Evolutionary conservation across 2,113 vertebrate genomes (phyloP).

Genomic region (Pao palembangensis): DNA sequence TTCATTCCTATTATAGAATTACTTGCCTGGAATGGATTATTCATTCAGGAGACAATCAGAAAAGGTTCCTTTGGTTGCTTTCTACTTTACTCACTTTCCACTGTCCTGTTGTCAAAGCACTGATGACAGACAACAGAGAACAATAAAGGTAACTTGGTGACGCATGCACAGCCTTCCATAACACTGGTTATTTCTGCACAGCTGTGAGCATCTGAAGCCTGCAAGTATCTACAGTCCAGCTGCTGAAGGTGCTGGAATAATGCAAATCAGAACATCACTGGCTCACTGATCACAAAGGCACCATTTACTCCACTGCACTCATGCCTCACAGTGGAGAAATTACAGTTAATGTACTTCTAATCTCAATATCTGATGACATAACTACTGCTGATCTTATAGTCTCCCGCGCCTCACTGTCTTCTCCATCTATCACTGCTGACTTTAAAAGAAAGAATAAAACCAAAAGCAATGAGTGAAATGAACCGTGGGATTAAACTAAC

Average conservation of each 20-base stretch:
- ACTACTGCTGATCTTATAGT: slow-evolving; percentile 42
- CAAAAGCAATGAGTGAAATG: slow-evolving; percentile 66
- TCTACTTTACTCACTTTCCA: slow-evolving; percentile 4
- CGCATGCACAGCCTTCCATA: too few species aligned
- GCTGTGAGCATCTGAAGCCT: too few species aligned
- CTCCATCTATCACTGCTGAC: slow-evolving; percentile 63
- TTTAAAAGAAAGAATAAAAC: slow-evolving; percentile 70
- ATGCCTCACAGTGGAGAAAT: slow-evolving; percentile 42
- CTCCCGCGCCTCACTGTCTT: slow-evolving; percentile 19
- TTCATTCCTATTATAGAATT: slow-evolving; percentile 29
- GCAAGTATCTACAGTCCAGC: too few species aligned
- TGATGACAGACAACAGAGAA: slow-evolving; percentile 7
- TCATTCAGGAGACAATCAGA: slow-evolving; percentile 21
- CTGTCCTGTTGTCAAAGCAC: slow-evolving; percentile 27
- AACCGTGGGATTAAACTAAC: slow-evolving; percentile 74
- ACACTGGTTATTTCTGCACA: too few species aligned
- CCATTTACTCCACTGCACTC: slow-evolving; percentile 30
- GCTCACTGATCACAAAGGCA: slow-evolving; percentile 13
- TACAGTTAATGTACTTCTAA: slow-evolving; percentile 50
- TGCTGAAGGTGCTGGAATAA: too few species aligned
- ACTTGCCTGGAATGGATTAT: slow-evolving; percentile 34
- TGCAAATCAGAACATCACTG: slow-evolving; percentile 2
- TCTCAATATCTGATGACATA: slow-evolving; percentile 56
- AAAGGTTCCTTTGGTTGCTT: slow-evolving; percentile 19
- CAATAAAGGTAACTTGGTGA: too few species aligned